Base-by-base conservation (phyloP, 2,888 invertebrate species). In the Tetramorium bicarinatum region DNA sequence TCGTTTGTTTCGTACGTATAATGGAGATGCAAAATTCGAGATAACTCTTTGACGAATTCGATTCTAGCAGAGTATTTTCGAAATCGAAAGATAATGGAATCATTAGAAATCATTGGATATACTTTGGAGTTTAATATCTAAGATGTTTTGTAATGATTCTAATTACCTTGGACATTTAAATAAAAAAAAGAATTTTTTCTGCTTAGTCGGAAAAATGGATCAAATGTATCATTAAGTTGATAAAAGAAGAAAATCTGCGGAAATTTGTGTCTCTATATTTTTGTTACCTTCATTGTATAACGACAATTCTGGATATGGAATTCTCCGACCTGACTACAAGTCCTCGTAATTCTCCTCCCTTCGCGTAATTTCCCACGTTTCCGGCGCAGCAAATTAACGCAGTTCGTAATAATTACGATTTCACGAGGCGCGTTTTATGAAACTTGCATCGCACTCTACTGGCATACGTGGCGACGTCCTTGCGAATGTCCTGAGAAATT, bases 361-460 rank as follows among this genome's bases (percentile, higher is more conserved):
- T 13, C 34, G 25, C 74, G 18, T 59, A 69, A 69, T 54, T 77
- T 18, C 34, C 15, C 59, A 21, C 25, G 47, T 80, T 80, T 34
- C 29, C 54, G 29, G 47, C 71, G 34, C 21, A 47, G 13, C 47
- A 9, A 72, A 80, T 80, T 80, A 80, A 80, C 79, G 72, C 59
- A 72, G 25, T 80, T 59, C 59, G 59, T 72, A 38, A 72, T 72
- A 80, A 72, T 80, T 80, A 80, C 25, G 72, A 80, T 72, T 72
- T 59, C 72, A 72, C 79, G 38, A 59, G 59, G 18, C 59, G 47
- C 79, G 72, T 56, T 79, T 79, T 59, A 72, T 79, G 72, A 79
- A 79, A 79, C 56, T 72, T 72, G 72, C 72, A 72, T 59, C 34
- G 54, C 54, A 29, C 62, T 61, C 34, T n/a, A 49, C 18, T 71